Base-by-base conservation (phyloP, 2,888 invertebrate genomes). In the Acrobasis consociella region DNA sequence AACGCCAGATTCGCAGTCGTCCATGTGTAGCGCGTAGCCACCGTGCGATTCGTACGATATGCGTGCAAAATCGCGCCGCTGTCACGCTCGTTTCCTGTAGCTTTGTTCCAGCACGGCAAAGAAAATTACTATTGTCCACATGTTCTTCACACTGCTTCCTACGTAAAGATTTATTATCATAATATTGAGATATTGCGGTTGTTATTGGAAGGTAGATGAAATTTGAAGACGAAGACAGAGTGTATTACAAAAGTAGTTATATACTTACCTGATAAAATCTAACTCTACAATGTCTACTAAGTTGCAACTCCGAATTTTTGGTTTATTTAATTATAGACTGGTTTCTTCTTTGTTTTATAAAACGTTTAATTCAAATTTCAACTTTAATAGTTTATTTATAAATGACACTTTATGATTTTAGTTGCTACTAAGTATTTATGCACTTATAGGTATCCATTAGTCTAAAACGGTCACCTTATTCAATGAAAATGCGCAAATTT, bases 41-140 rank as follows among this genome's bases (percentile, higher is more conserved):
- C 73, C 69, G 67, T 65, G 69, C 71, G 74, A 76, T 72, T 77
- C 75, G 67, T 65, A 68, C 71, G 74, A 76, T 73, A 78, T 75
- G 81, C 76, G 74, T 74, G 71, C 71, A 70, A 76, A 83, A 81
- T 83, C 65, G 71, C 64, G 78, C 76, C 69, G 78, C 64, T 62
- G 65, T 49, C 62, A 59, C 67, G 64, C 56, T 62, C 56, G 65
- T 69, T 70, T 69, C 70, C 69, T 60, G n/a, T 38, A 9, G 39
- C 15, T 16, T 59, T 38, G 38, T 60, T 60, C 22, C 39, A 39
- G 37, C n/a, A n/a, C n/a, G 42, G 52, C 17, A 51, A 51, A 51
- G 17, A 52, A 51, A 51, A 52, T 60, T 22, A n/a, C 22, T 16
- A 49, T 46, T 58, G 49, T 49, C 37, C 42, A 42, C 13, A 13